Evolutionary conservation across 2,113 vertebrate genomes (phyloP).

Genomic region (Scophthalmus maximus): DNA sequence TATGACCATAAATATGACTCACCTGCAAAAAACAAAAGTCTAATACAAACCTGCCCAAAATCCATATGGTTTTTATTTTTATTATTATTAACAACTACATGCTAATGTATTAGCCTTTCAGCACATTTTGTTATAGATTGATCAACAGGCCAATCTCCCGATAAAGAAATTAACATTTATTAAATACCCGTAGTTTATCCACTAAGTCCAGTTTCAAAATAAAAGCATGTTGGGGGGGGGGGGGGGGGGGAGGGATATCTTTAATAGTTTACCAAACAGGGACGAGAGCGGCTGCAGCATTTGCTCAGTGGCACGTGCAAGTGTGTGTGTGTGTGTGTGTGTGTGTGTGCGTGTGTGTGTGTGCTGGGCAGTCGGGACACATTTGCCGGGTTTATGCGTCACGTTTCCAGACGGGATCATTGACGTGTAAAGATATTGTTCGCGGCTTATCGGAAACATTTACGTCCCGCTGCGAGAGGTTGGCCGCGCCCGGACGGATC

Average conservation of each 20-base stretch:
- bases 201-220: conserved; percentile 6
- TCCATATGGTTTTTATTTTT: too few relatives aligned
- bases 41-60: neutral
- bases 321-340: conserved; percentile 10
- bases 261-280: neutral
- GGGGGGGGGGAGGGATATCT: too few relatives aligned
- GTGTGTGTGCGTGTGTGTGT: conserved; percentile 16
- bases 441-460: conserved; percentile 84
- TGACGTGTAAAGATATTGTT: conserved; percentile 82
- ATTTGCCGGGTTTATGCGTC: conserved; percentile 46
- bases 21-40: too few relatives aligned
- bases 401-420: conserved; percentile 71
- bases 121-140: neutral
- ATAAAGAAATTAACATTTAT: neutral
- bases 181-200: neutral
- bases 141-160: neutral
- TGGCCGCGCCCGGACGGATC: conserved; percentile 66
- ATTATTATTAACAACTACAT: neutral
- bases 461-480: conserved; percentile 72
- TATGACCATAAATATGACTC: neutral
- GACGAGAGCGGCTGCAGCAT: neutral
- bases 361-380: conserved; percentile 3
- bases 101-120: neutral
- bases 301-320: neutral
- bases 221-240: neutral